phyloP scores from a whole-genome alignment of 1,140 invertebrate species.

The Thalassaphorura encarpata region DNA sequence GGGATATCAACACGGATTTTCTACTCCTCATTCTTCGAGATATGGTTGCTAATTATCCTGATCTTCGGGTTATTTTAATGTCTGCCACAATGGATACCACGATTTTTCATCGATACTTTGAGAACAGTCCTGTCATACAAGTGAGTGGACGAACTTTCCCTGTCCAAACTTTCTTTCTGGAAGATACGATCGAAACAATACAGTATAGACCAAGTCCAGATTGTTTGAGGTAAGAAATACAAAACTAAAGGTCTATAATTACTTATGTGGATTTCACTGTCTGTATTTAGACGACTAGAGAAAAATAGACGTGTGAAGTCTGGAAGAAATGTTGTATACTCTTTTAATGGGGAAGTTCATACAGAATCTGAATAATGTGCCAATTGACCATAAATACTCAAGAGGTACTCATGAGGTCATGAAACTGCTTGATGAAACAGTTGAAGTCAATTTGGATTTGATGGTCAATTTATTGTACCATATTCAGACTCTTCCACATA shows the following conservation, averaged over 20 bases:
- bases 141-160: conserved; percentile 68
- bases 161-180: conserved; percentile 44
- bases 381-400: conserved; percentile 43
- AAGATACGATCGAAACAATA: conserved; percentile 25
- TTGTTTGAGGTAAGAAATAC: conserved; percentile 22
- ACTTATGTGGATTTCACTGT: neutral
- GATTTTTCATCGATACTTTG: conserved; percentile 84
- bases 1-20: conserved; percentile 95
- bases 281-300: neutral
- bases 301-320: conserved; percentile 50
- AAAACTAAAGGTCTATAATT: neutral
- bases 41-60: conserved; percentile 79
- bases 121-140: conserved; percentile 61
- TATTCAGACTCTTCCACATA: conserved; percentile 46
- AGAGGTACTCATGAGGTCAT: conserved; percentile 57
- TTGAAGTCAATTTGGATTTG: conserved; percentile 85
- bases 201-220: conserved; percentile 30
- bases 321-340: conserved; percentile 55
- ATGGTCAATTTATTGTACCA: conserved; percentile 70
- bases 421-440: conserved; percentile 67
- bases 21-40: conserved; percentile 85
- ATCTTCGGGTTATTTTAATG: conserved; percentile 89
- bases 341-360: conserved; percentile 55
- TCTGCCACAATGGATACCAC: conserved; percentile 91
- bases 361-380: conserved; percentile 63